Conservation (phyloP, 1,140 invertebrate genomes). For the Eubasilissa regina region DNA sequence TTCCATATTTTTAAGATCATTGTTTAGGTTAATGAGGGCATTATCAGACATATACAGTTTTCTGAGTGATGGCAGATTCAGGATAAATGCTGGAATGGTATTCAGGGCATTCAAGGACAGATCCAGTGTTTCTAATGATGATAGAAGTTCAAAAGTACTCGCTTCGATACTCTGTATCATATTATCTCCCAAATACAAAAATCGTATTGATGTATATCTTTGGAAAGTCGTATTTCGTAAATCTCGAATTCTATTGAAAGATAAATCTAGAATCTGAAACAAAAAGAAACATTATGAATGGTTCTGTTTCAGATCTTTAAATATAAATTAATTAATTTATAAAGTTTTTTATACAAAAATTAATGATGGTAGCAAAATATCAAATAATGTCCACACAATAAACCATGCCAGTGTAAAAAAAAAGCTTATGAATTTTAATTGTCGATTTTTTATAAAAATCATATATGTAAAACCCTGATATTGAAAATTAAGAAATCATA, state of each 20-base stretch:
- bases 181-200: conserved; percentile 76
- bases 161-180: conserved; percentile 74
- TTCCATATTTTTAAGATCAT: conserved; percentile 65
- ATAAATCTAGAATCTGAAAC: conserved; percentile 77
- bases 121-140: conserved; percentile 72
- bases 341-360: no score
- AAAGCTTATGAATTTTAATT: no score
- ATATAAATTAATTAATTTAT: neutral
- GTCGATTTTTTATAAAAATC: no score
- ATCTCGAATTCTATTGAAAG: conserved; percentile 76
- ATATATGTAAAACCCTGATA: no score
- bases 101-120: conserved; percentile 74
- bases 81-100: conserved; percentile 72
- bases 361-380: no score
- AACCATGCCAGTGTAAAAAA: no score
- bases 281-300: conserved; percentile 29
- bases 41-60: conserved; percentile 75
- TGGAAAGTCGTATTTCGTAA: conserved; percentile 71
- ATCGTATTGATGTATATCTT: conserved; percentile 72
- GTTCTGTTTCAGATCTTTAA: neutral
- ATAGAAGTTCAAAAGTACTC: conserved; percentile 71
- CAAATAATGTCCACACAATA: no score
- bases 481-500: no score
- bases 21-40: conserved; percentile 67
- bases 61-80: conserved; percentile 73